Percentiles rank a stretch among this genome's conserved stretches.
These are phyloP conservation scores for Linhomoeus sp. DNA, from an alignment of 2,888 invertebrate species.

Conservation along the genomic window DNA sequence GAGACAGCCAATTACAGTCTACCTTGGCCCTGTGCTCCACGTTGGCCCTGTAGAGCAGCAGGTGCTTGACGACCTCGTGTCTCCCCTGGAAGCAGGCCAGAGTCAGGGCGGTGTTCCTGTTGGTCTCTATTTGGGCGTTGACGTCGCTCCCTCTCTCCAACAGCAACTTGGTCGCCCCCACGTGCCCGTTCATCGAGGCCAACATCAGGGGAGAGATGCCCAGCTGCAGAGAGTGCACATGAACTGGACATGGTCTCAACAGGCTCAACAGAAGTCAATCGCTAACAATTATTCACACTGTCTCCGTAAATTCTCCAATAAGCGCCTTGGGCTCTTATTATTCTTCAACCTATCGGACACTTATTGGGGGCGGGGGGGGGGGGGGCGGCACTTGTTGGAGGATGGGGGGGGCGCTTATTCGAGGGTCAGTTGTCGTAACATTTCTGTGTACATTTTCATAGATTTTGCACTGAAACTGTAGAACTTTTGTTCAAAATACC, in stretches of 20 bases:
- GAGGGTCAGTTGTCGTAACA: no score
- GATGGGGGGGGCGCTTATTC: no score
- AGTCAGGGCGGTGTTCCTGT: conserved; percentile 90
- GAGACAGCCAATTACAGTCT: no score
- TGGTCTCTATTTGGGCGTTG: conserved; percentile 91
- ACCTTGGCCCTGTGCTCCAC: conserved; percentile 95
- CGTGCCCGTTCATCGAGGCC: conserved; percentile 96
- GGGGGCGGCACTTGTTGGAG: no score
- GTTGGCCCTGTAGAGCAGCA: conserved; percentile 87
- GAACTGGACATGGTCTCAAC: no score
- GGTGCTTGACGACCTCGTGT: conserved; percentile 86
- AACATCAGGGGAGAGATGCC: conserved; percentile 97
- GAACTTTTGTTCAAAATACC: no score
- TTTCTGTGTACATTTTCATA: no score
- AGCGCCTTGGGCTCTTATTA: no score
- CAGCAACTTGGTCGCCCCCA: conserved; percentile 74
- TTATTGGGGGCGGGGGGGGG: no score
- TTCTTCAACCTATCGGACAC: no score
- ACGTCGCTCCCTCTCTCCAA: conserved; percentile 92
- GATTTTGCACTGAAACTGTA: no score
- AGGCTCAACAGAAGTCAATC: no score
- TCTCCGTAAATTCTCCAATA: neutral
- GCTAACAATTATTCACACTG: neutral
- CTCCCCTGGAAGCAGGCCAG: conserved; percentile 97
- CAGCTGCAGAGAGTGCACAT: conserved; percentile 64